phyloP scores from a whole-genome alignment of 2,797 vertebrate species.

The Australoheros facetus region DNA sequence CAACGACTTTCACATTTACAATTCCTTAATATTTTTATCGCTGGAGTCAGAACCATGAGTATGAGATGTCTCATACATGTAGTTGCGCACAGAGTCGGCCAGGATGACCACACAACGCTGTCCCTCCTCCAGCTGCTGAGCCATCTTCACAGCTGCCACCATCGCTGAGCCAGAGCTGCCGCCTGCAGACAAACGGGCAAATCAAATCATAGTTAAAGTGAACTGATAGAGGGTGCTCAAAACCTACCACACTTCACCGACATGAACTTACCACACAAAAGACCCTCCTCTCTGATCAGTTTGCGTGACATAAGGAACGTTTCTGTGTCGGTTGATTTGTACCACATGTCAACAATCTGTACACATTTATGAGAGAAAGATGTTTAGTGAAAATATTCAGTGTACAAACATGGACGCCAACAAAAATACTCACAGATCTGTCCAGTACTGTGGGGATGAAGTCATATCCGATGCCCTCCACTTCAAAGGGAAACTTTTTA shows the following conservation, averaged over 20 bases:
- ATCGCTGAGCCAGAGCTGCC: conserved; percentile 90
- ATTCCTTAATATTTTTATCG: neutral
- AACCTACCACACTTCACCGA: neutral
- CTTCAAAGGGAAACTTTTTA: conserved; percentile 39
- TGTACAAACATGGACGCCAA: neutral
- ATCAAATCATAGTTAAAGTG: neutral
- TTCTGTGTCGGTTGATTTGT: conserved; percentile 85
- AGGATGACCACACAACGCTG: conserved; percentile 93
- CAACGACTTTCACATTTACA: neutral
- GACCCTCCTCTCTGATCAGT: conserved; percentile 89
- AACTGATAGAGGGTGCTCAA: neutral
- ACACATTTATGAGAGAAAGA: neutral
- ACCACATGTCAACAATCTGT: conserved; percentile 89
- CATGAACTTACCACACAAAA: conserved; percentile 87
- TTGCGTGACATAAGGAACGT: conserved; percentile 86
- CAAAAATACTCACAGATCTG: conserved; percentile 43
- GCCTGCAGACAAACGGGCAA: conserved; percentile 71
- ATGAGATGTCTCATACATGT: conserved; percentile 81
- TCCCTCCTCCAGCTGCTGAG: conserved; percentile 86
- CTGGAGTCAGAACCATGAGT: neutral
- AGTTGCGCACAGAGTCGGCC: conserved; percentile 91
- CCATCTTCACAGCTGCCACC: conserved; percentile 84
- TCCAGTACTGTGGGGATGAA: conserved; percentile 88
- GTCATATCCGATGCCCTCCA: conserved; percentile 86
- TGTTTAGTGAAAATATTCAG: neutral